phyloP scores from a whole-genome alignment of 2,888 invertebrate genomes.

The Pinctada fucata region DNA sequence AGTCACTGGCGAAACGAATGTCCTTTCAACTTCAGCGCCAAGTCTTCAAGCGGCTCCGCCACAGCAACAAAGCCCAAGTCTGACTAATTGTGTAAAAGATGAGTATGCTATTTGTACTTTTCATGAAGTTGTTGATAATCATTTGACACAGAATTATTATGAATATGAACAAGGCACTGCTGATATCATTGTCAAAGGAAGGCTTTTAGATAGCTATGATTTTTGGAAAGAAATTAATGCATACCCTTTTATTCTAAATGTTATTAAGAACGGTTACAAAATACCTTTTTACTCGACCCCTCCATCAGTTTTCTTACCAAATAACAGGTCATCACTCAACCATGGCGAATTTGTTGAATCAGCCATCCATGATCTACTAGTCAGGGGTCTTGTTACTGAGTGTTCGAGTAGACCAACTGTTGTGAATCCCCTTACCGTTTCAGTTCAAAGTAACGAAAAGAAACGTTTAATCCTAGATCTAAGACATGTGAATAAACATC shows the following conservation, averaged over 20 bases:
- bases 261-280: constrained; percentile 35
- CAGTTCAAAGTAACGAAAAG: constrained; percentile 6
- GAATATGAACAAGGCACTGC: constrained; percentile 33
- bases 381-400: constrained; percentile 22
- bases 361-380: constrained; percentile 24
- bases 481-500: constrained; percentile 37
- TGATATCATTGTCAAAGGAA: constrained; percentile 14
- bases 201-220: constrained; percentile 30
- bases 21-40: not conserved
- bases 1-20: constrained; percentile 4
- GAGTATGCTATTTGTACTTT: constrained; percentile 20
- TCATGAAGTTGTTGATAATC: constrained; percentile 10
- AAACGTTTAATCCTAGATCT: constrained; percentile 40
- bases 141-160: constrained; percentile 30
- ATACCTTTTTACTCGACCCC: constrained; percentile 40
- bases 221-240: constrained; percentile 40
- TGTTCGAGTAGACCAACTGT: constrained; percentile 18
- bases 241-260: constrained; percentile 27
- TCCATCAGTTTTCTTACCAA: constrained; percentile 5
- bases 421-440: constrained; percentile 40
- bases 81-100: constrained; percentile 25
- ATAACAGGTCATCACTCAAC: constrained; percentile 12
- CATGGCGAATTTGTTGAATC: constrained; percentile 18
- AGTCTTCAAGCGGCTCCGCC: too few relatives aligned
- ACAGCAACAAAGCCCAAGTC: not conserved